Evolutionary conservation across 2,888 invertebrate genomes (phyloP), one percentile per base, ranked within the genome.

Genomic region (Parnassius glacialis): DNA sequence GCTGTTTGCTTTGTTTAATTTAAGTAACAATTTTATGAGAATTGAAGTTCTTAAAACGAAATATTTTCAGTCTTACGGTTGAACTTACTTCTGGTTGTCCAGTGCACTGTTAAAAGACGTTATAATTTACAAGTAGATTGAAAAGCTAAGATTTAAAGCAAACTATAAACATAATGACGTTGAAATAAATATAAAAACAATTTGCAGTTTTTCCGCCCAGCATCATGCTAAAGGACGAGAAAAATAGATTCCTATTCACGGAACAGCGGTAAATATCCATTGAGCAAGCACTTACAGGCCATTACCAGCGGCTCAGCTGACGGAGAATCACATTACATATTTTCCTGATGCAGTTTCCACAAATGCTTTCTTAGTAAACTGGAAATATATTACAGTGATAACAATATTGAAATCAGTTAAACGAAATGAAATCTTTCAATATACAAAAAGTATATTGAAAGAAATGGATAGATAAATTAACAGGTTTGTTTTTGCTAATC

Each of bases 241-340:
- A 60, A 60, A 60, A 60, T 60, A 55, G 54, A 54, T 60, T 60
- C 55, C 55, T 51, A 50, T 60, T 54, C 55, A 60, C 43, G 60
- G 54, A 60, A 50, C 55, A 60, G 55, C 50, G 55, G 60, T 55
- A 60, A 60, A 60, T 55, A 55, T 44, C 55, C 60, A 60, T 43
- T 44, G 55, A 55, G 60, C 57, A 52, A 61, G 61, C 52, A 61
- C 57, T 61, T 57, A 61, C 61, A 52, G 57, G 52, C 57, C 61
- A 61, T 61, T 61, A 61, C 57, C 42, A 47, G 47, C 48, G 55
- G 54, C 61, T 41, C 61, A 61, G 61, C 61, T 61, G 61, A 52
- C 57, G 47, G 52, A 34, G 61, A 61, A 61, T 61, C 61, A 61
- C 57, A 52, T 61, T 61, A 61, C 61, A 52, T 52, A 61, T 55